phyloP scores from a whole-genome alignment of 2,888 invertebrate species.

The Diaperis boleti region DNA sequence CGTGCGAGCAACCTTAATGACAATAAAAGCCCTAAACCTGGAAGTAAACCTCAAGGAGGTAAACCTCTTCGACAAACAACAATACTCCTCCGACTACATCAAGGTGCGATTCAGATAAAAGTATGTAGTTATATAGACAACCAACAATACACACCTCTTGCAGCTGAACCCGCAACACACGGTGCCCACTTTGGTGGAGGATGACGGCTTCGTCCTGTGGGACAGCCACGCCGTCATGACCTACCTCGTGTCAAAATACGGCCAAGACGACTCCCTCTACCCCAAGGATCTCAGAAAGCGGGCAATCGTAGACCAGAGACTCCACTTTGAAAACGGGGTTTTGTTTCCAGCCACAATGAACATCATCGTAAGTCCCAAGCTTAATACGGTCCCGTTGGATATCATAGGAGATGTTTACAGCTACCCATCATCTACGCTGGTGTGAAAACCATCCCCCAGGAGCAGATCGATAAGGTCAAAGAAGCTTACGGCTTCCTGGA shows the following conservation, averaged over 20 bases:
- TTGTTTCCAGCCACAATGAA: conserved; percentile 65
- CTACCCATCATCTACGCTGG: conserved; percentile 46
- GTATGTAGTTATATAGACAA: conserved; percentile 3
- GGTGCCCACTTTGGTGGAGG: conserved; percentile 70
- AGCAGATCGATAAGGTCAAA: conserved; percentile 20
- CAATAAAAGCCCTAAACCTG: conserved; percentile 63
- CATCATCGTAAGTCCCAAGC: conserved; percentile 47
- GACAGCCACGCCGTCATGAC: conserved; percentile 69
- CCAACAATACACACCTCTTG: conserved; percentile 14
- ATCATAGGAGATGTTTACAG: conserved; percentile 36
- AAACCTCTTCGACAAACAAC: conserved; percentile 62
- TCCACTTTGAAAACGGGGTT: conserved; percentile 69
- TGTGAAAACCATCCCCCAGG: conserved; percentile 35
- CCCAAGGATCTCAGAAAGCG: conserved; percentile 69
- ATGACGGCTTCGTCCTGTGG: conserved; percentile 68
- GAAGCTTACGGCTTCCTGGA: conserved; percentile 66
- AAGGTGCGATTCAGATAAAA: conserved; percentile 52
- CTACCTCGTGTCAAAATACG: conserved; percentile 70
- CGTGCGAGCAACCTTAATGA: conserved; percentile 63
- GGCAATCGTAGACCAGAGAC: conserved; percentile 69
- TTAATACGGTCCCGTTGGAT: neutral
- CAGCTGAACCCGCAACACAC: conserved; percentile 72
- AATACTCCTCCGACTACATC: conserved; percentile 60
- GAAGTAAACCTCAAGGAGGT: conserved; percentile 63
- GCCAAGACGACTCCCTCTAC: conserved; percentile 68